Evolutionary conservation across 1,140 invertebrate species (phyloP).

Genomic region (Macrotrachela quadricornifera): DNA sequence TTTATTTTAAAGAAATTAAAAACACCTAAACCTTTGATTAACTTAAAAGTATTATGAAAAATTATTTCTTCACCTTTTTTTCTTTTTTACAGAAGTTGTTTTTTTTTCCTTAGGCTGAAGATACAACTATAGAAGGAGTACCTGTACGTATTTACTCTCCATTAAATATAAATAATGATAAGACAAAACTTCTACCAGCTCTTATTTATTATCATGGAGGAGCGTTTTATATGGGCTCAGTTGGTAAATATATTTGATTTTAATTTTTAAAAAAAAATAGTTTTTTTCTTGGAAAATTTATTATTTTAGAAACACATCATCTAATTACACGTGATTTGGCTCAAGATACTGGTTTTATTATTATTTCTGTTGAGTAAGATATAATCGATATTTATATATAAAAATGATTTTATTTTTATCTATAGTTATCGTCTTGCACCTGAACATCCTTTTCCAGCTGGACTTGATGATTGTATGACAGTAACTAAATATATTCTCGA

Average conservation of each 20-base stretch:
- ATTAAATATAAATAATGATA: not conserved
- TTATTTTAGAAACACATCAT: constrained; percentile 14
- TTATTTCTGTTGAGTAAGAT: constrained; percentile 22
- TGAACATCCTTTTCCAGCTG: not conserved
- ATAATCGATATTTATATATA: not conserved
- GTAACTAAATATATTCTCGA: constrained; percentile 7
- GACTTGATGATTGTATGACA: not conserved
- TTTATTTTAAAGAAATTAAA: too few species aligned
- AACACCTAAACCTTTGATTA: too few species aligned
- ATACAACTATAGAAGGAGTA: not conserved
- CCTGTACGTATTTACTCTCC: constrained; percentile 4
- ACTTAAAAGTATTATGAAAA: too few species aligned
- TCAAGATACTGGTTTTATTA: constrained; percentile 11
- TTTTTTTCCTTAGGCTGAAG: too few species aligned
- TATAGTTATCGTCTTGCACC: constrained; percentile 2
- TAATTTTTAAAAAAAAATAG: too few species aligned
- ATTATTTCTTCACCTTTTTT: too few species aligned
- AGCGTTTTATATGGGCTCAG: not conserved
- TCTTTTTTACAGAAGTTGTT: too few species aligned
- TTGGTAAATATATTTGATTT: not conserved
- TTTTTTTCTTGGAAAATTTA: too few species aligned
- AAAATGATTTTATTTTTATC: constrained; percentile 7
- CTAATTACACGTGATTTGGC: constrained; percentile 14
- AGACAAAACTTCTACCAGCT: not conserved
- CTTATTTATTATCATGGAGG: constrained; percentile 4